These are phyloP conservation scores for Psilopogon haemacephalus DNA, from an alignment of 2,113 vertebrate genomes.

Conservation along the genomic window DNA sequence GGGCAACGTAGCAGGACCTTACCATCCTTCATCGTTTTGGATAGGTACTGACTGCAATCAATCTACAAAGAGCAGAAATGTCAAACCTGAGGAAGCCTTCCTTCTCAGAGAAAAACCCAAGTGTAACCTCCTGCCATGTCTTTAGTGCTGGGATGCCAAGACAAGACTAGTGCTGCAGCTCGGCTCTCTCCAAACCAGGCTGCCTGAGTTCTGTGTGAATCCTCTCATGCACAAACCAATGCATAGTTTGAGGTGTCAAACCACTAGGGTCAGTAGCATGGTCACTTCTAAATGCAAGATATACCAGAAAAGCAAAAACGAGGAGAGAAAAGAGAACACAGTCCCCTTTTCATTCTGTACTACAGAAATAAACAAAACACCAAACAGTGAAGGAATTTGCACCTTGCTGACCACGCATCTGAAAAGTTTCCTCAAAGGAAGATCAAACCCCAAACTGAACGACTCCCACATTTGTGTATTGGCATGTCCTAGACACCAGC, in stretches of 20 bases:
- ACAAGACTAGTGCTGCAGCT: rapidly evolving
- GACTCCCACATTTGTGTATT: neutral
- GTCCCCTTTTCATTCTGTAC: neutral
- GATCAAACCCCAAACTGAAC: neutral
- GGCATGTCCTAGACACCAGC: neutral
- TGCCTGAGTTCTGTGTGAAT: neutral
- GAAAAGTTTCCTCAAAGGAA: neutral
- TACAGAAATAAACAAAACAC: neutral
- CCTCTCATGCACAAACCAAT: neutral
- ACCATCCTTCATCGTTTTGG: neutral
- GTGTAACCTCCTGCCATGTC: rapidly evolving
- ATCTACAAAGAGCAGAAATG: neutral
- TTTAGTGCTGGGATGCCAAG: neutral
- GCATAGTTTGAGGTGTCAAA: neutral
- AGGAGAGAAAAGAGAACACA: neutral
- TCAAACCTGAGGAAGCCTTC: neutral
- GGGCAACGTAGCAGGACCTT: neutral
- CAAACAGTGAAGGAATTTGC: neutral
- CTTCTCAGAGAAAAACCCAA: neutral
- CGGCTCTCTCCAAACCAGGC: neutral
- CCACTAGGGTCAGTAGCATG: neutral
- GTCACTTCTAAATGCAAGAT: neutral
- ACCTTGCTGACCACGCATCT: neutral
- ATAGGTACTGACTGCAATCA: neutral
- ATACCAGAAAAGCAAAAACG: neutral